Conservation (phyloP, 2,113 vertebrate genomes). For the Sinocyclocheilus anshuiensis region DNA sequence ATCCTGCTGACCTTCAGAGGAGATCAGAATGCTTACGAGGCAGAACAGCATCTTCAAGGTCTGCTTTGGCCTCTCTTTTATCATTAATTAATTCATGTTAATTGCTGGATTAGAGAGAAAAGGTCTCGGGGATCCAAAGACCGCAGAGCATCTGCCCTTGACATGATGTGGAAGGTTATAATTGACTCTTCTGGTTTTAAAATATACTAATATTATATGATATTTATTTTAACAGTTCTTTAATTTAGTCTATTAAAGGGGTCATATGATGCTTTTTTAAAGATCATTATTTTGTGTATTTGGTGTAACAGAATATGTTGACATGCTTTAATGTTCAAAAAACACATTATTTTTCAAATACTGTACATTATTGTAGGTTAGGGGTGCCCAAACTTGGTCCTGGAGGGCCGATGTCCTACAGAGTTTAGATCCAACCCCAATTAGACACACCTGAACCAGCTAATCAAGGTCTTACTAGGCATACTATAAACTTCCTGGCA, state of each 20-base stretch:
- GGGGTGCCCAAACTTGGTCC: too few species aligned
- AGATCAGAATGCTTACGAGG: constrained; percentile 72
- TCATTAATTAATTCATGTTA: constrained; percentile 75
- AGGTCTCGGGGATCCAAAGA: constrained; percentile 62
- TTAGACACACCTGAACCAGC: too few species aligned
- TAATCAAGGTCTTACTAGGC: too few species aligned
- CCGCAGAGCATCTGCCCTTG: constrained; percentile 46
- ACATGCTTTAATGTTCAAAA: too few species aligned
- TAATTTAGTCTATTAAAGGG: background rate
- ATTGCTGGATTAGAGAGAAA: constrained; percentile 73
- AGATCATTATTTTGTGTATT: too few species aligned
- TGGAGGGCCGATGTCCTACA: too few species aligned
- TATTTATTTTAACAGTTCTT: background rate
- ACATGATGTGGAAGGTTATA: constrained; percentile 11
- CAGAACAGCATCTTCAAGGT: constrained; percentile 73
- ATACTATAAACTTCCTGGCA: too few species aligned
- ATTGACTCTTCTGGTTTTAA: background rate
- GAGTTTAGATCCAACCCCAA: too few species aligned
- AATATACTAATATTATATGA: background rate
- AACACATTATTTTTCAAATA: too few species aligned
- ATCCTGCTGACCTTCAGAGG: constrained; percentile 72
- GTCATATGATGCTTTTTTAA: too few species aligned
- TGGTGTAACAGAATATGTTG: too few species aligned
- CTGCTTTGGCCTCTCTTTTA: constrained; percentile 67
- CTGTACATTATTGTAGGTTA: too few species aligned